Evolutionary conservation across 2,797 vertebrate species (phyloP).

Genomic region (Tinamus major): DNA sequence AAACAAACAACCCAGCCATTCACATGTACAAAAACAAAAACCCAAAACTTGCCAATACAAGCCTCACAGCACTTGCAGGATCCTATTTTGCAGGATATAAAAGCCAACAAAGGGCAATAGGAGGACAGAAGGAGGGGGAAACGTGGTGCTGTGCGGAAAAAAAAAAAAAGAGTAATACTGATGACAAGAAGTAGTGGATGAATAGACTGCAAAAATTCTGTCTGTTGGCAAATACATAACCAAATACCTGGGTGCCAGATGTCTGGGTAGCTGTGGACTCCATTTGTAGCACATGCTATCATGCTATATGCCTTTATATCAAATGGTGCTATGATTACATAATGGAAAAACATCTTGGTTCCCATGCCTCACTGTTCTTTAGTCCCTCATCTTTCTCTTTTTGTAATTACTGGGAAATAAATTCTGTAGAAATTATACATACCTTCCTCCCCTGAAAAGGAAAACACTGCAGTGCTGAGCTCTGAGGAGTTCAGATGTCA

Average conservation of each 20-base stretch:
- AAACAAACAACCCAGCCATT: background rate
- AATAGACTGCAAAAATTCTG: background rate
- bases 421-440: background rate
- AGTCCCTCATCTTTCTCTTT: background rate
- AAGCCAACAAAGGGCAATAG: background rate
- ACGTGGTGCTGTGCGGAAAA: background rate
- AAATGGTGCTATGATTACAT: constrained; percentile 35
- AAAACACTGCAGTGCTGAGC: background rate
- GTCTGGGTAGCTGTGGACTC: constrained; percentile 61
- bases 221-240: constrained; percentile 59
- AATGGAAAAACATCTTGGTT: background rate
- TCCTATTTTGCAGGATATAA: background rate
- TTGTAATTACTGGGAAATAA: background rate
- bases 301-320: constrained; percentile 65
- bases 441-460: background rate
- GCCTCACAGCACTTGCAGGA: background rate
- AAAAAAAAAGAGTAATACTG: constrained; percentile 20
- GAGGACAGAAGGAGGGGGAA: too few relatives aligned
- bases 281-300: constrained; percentile 64
- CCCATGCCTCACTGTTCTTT: background rate
- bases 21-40: background rate
- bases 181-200: constrained; percentile 40
- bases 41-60: background rate
- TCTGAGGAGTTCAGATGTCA: background rate
- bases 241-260: constrained; percentile 71